A percentile compares a stretch with the other conserved stretches of the same genome.
These are phyloP conservation scores for Drosophila setosimentum DNA, from an alignment of 2,888 invertebrate species.

Conservation along the genomic window DNA sequence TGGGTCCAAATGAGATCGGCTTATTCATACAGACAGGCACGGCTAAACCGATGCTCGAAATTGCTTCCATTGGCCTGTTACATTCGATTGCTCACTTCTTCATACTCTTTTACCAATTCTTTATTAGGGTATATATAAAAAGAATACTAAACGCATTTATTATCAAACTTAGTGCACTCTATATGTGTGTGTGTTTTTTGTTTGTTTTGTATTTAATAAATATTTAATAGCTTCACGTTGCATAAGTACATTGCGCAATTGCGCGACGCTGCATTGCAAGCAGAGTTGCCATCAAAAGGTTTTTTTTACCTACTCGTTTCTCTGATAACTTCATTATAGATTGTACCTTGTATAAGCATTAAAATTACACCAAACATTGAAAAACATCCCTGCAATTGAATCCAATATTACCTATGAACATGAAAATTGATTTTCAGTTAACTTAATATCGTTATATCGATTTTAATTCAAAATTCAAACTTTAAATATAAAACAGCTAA, in stretches of 20 bases:
- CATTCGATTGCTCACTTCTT: neutral
- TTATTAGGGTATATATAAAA: neutral
- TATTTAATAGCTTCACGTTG: conserved; percentile 64
- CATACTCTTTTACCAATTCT: neutral
- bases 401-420: neutral
- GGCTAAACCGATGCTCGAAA: neutral
- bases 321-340: neutral
- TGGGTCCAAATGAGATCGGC: neutral
- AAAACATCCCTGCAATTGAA: neutral
- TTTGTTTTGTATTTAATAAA: conserved; percentile 61
- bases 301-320: neutral
- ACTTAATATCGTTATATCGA: no score
- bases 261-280: conserved; percentile 30
- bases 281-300: conserved; percentile 29
- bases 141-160: conserved; percentile 33
- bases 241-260: conserved; percentile 50
- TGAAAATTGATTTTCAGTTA: neutral
- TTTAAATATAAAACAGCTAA: neutral
- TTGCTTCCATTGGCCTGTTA: neutral
- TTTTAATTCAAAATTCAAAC: no score
- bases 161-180: conserved; percentile 20
- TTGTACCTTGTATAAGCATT: neutral
- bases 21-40: no score
- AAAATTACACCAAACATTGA: neutral
- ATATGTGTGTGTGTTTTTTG: conserved; percentile 4